Conservation (phyloP, 2,888 invertebrate species). For the Marronus borbonicus region DNA sequence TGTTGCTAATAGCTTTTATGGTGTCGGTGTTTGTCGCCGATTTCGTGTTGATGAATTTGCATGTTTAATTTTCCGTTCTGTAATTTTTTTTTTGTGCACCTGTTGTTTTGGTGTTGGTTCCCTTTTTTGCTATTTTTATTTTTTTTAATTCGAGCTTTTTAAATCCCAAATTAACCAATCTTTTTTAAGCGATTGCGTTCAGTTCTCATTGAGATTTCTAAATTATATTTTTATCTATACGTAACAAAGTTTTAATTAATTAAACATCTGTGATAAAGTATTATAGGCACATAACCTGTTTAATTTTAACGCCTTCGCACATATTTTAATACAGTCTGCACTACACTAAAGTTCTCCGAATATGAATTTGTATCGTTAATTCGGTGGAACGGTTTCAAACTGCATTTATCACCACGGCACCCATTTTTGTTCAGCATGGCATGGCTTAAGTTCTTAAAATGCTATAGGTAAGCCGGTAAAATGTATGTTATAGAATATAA, state of each 20-base stretch:
- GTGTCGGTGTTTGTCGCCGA: conserved; percentile 51
- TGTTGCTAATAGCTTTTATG: conserved; percentile 57
- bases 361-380: too few species aligned
- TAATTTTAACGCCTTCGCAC: too few species aligned
- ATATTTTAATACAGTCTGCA: too few species aligned
- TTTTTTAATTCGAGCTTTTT: background rate
- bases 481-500: background rate
- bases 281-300: too few species aligned
- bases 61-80: conserved; percentile 26
- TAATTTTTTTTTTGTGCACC: conserved; percentile 12
- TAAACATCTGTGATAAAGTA: too few species aligned
- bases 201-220: too few species aligned
- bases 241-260: too few species aligned
- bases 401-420: conserved; percentile 13
- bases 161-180: too few species aligned
- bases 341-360: too few species aligned
- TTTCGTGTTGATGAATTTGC: conserved; percentile 39
- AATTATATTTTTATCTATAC: too few species aligned
- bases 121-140: background rate
- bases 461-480: conserved; percentile 19
- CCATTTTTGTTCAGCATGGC: conserved; percentile 27
- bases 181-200: too few species aligned
- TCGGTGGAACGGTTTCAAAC: background rate
- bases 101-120: conserved; percentile 2
- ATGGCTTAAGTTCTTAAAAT: conserved; percentile 19